Evolutionary conservation across 1,140 invertebrate genomes (phyloP).

Genomic region (Pristionchus pacificus): DNA sequence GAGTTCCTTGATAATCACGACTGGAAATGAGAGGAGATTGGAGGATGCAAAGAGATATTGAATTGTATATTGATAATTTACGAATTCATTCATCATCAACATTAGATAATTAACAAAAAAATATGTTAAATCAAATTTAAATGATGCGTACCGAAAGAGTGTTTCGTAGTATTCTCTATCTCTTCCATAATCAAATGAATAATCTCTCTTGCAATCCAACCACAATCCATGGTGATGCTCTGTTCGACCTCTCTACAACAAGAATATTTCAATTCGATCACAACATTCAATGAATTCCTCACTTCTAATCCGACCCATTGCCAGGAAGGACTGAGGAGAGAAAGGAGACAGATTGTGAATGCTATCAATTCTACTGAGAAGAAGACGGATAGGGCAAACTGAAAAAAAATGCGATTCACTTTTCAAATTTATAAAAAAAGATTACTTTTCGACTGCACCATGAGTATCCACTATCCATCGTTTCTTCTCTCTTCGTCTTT

Average conservation of each 20-base stretch:
- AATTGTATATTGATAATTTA: no score
- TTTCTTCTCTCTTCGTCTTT: slow-evolving; percentile 12
- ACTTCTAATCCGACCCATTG: slow-evolving; percentile 51
- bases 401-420: slow-evolving; percentile 3
- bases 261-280: slow-evolving; percentile 8
- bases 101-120: no score
- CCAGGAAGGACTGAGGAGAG: slow-evolving; percentile 49
- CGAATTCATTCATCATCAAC: no score
- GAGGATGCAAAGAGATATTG: background rate
- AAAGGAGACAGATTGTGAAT: slow-evolving; percentile 43
- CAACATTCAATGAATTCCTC: slow-evolving; percentile 2
- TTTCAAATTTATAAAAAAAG: background rate
- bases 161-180: slow-evolving; percentile 55
- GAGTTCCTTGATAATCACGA: slow-evolving; percentile 48
- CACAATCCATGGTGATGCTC: slow-evolving; percentile 56
- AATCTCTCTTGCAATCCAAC: slow-evolving; percentile 55
- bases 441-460: slow-evolving; percentile 26
- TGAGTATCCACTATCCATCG: slow-evolving; percentile 16
- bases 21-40: slow-evolving; percentile 15
- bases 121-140: no score
- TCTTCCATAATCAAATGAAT: slow-evolving; percentile 53
- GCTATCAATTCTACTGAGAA: slow-evolving; percentile 46
- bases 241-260: slow-evolving; percentile 51
- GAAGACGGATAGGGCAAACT: slow-evolving; percentile 35
- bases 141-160: slow-evolving; percentile 46